Conservation (phyloP, 2,797 vertebrate species). For the Columba guinea region DNA sequence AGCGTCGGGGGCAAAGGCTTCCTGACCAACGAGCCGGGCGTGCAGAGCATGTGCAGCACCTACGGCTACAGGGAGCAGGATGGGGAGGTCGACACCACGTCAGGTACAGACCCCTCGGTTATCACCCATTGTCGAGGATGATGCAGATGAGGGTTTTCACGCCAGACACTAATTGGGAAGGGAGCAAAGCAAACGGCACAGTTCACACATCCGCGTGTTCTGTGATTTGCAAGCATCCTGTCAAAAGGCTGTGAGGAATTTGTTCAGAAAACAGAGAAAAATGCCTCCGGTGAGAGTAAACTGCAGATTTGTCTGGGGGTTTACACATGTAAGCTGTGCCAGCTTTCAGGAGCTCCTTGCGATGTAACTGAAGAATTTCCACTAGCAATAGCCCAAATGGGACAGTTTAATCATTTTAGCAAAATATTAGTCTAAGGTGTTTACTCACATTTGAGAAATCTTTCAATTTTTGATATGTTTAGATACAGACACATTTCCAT, state of each 20-base stretch:
- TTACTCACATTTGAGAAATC: background rate
- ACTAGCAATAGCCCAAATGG: background rate
- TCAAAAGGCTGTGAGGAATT: background rate
- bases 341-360: background rate
- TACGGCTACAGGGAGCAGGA: conserved; percentile 61
- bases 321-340: rapidly evolving
- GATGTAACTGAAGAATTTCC: background rate
- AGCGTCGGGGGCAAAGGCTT: conserved; percentile 79
- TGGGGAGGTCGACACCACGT: background rate
- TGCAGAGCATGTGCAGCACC: conserved; percentile 46
- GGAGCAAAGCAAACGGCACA: background rate
- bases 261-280: background rate
- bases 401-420: background rate
- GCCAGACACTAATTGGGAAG: rapidly evolving
- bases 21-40: conserved; percentile 82
- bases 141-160: rapidly evolving
- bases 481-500: no score
- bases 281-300: background rate
- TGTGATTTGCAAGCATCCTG: background rate
- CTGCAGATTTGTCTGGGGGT: background rate
- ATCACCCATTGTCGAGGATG: rapidly evolving
- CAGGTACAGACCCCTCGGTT: background rate
- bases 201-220: no score
- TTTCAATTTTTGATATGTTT: background rate
- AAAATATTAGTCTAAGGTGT: background rate